Evolutionary conservation across 2,113 vertebrate genomes (phyloP), one percentile per base, ranked within the genome.

Genomic region (Calypte anna): DNA sequence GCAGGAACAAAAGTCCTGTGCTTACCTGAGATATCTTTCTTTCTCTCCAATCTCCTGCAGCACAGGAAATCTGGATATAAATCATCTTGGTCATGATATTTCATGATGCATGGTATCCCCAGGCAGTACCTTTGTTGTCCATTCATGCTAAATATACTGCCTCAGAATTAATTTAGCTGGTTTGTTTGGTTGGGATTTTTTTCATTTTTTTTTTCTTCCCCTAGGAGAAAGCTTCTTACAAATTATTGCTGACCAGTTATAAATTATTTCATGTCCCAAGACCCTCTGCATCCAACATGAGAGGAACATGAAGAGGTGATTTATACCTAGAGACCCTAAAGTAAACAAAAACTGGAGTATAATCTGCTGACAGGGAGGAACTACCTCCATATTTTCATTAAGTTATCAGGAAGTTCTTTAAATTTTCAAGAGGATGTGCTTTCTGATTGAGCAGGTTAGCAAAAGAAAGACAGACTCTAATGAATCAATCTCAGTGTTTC

Each of bases 391-490:
- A 78, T 86, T 82, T 91, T 93, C 93, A 88, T 88, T 76, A 94
- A 85, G 81, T 76, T 91, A 90, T 78, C 43, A 74, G 66, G 92
- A 95, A 93, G 86, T 76, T 54, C 62, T 91, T 90, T 90, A 90
- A 82, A 91, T 78, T 95, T 96, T 95, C 83, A 95, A 76, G 67
- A 85, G 91, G 82, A 81, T 91, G 62, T 94, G 63, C 36, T 70
- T 95, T 93, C 80, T 93, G 73, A 96, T 44, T 80, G 74, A 95
- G 48, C 63, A 90, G 36, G 55, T 82, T 96, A 92, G 77, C 77
- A 90, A 79, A 81, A 84, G 77, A 95, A 59, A 86, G 70, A 44
- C n/a, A 54, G 83, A 66, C 9, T 72, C 58, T 78, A 94, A 96
- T 93, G 70, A 92, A 96, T 94, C 85, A 91, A 58, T 93, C 69